phyloP scores from a whole-genome alignment of 2,888 invertebrate genomes.

The Rutpela maculata region DNA sequence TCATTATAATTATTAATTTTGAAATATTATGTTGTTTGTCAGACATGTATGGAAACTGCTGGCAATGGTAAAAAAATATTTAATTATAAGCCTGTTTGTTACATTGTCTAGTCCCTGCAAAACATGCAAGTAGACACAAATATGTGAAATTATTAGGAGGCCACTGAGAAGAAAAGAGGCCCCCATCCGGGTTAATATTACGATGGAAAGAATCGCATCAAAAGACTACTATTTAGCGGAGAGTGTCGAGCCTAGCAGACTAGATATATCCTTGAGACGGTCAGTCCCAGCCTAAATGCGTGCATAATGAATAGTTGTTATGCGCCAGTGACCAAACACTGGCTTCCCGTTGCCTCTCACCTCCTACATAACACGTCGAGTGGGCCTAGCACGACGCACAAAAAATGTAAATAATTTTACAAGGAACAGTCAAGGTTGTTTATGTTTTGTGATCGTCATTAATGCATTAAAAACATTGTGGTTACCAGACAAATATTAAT shows the following conservation, averaged over 20 bases:
- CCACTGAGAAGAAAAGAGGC: conserved; percentile 47
- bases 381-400: conserved; percentile 66
- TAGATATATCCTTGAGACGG: conserved; percentile 72
- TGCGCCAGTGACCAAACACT: conserved; percentile 71
- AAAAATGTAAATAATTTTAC: conserved; percentile 68
- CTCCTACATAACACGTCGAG: conserved; percentile 48
- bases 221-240: conserved; percentile 38
- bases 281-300: conserved; percentile 66
- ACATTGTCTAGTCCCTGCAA: background rate
- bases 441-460: conserved; percentile 42
- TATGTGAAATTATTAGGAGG: conserved; percentile 3
- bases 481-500: background rate
- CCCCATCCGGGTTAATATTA: conserved; percentile 58
- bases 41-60: background rate
- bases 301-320: conserved; percentile 69
- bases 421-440: conserved; percentile 65
- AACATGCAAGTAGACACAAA: background rate
- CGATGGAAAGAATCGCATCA: conserved; percentile 41
- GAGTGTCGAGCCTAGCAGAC: conserved; percentile 64
- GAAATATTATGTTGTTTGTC: too few relatives aligned
- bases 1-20: too few relatives aligned
- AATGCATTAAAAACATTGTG: conserved; percentile 41
- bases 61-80: background rate
- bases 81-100: background rate
- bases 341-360: conserved; percentile 44